phyloP scores from a whole-genome alignment of 2,888 invertebrate genomes.

The Latheticus oryzae region DNA sequence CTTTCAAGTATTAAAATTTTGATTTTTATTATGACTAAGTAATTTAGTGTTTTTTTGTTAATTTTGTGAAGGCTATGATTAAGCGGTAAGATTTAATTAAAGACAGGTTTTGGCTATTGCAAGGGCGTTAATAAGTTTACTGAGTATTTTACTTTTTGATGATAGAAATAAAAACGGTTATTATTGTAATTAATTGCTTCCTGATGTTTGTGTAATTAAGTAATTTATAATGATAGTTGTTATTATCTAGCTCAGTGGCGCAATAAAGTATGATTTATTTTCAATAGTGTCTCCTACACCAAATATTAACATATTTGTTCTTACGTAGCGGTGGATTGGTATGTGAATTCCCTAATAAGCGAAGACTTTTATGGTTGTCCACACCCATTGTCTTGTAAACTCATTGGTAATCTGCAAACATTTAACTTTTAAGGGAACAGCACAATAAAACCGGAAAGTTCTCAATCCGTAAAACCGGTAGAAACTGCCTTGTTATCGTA shows the following conservation, averaged over 20 bases:
- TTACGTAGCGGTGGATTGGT: neutral
- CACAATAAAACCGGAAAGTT: too few species aligned
- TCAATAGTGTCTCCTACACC: neutral
- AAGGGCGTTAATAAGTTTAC: conserved; percentile 2
- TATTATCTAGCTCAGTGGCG: conserved; percentile 10
- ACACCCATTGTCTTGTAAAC: neutral
- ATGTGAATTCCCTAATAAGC: conserved; percentile 5
- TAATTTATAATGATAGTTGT: conserved; percentile 16
- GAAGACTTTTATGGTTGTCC: neutral
- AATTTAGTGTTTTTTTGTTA: conserved; percentile 4
- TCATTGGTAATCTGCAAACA: neutral
- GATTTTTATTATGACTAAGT: conserved; percentile 12
- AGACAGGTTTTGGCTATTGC: neutral
- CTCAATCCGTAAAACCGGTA: conserved; percentile 8
- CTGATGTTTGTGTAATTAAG: conserved; percentile 21
- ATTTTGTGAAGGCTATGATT: conserved; percentile 9
- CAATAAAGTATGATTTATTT: conserved; percentile 15
- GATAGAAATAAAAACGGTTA: neutral
- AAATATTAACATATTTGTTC: neutral
- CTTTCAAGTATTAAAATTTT: conserved; percentile 13
- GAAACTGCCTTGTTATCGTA: conserved; percentile 1
- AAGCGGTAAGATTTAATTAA: conserved; percentile 18
- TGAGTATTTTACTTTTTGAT: conserved; percentile 4
- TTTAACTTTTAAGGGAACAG: too few species aligned
- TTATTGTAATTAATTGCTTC: conserved; percentile 16